Evolutionary conservation across 2,888 invertebrate genomes (phyloP), one percentile per base, ranked within the genome.

Genomic region (Clepsis dumicolana): DNA sequence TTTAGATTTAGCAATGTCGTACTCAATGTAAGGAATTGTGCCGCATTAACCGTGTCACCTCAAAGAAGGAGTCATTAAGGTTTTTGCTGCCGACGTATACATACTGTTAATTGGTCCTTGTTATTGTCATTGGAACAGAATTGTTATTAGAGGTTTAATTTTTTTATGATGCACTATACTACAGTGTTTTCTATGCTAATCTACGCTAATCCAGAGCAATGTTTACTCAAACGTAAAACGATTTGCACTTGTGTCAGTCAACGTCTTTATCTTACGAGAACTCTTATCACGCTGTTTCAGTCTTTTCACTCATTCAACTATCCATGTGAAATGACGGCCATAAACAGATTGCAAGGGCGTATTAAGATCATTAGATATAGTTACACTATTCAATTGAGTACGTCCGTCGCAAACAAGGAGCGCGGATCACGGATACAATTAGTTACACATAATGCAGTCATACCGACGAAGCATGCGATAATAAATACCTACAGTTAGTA

Each of bases 361-460:
- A 44, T 54, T 54, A 56, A 62, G 61, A 56, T 56, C 59, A 21
- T 60, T 21, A 74, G 78, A 77, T 81, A 76, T 76, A 72, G 75
- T 78, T 77, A 75, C 80, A 78, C 80, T 78, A 81, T 84, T 83
- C 86, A 89, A 88, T 88, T 90, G 88, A 82, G 69, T 71, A 75
- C 82, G 80, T 89, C 89, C 89, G 87, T 79, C 80, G 80, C 81
- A 86, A 84, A 83, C 80, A 80, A 75, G 73, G 75, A 73, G 71
- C 75, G 71, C 21, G 48, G 67, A 68, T 76, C 76, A 76, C 81
- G 83, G 84, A 84, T 83, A 80, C 78, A 79, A 84, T 84, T 83
- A 80, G 53, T 63, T 63, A 27, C 25, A 32, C 48, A 5, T 61
- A 35, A 61, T 61, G 14, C 14, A 29, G 25, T n/a, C 4, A 54